Percentiles rank a stretch among this genome's conserved stretches.
Conservation (phyloP, 2,888 invertebrate species). For the Cheiracanthium punctorium region DNA sequence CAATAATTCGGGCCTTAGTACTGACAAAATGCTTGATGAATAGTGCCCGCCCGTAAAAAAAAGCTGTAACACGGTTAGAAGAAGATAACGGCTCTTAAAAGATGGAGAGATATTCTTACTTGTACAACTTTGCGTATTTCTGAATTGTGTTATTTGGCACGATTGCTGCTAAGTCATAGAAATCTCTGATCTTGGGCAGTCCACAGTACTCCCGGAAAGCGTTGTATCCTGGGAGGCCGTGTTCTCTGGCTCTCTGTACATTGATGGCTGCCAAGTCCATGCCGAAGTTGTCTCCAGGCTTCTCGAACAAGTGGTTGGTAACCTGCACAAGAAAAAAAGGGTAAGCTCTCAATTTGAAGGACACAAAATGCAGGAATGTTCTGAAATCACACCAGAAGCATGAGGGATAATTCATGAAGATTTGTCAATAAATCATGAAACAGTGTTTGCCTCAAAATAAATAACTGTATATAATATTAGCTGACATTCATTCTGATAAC, state of each 20-base stretch:
- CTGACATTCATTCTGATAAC: too few species aligned
- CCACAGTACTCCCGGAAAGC: slow-evolving; percentile 75
- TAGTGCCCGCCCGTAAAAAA: too few species aligned
- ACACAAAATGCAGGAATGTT: too few species aligned
- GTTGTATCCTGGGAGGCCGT: slow-evolving; percentile 75
- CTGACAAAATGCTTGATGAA: too few species aligned
- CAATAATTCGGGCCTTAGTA: too few species aligned
- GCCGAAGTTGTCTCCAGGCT: slow-evolving; percentile 73
- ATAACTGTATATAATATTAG: too few species aligned
- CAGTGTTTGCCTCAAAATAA: too few species aligned
- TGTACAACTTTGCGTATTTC: slow-evolving; percentile 72
- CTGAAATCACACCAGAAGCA: too few species aligned
- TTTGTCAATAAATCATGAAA: too few species aligned
- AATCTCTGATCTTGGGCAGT: slow-evolving; percentile 72
- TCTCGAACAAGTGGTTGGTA: slow-evolving; percentile 74
- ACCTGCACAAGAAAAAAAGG: slow-evolving; percentile 63
- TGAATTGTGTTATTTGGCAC: slow-evolving; percentile 73
- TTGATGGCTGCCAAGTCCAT: slow-evolving; percentile 74
- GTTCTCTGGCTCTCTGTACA: slow-evolving; percentile 73
- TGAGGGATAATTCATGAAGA: too few species aligned
- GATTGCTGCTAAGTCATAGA: slow-evolving; percentile 73
- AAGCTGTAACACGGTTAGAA: too few species aligned
- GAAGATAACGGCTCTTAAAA: not conserved
- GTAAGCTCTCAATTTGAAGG: too few species aligned
- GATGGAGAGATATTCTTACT: slow-evolving; percentile 69